These are phyloP conservation scores for Cartodere bifasciata DNA, from an alignment of 2,888 invertebrate species.

Conservation along the genomic window DNA sequence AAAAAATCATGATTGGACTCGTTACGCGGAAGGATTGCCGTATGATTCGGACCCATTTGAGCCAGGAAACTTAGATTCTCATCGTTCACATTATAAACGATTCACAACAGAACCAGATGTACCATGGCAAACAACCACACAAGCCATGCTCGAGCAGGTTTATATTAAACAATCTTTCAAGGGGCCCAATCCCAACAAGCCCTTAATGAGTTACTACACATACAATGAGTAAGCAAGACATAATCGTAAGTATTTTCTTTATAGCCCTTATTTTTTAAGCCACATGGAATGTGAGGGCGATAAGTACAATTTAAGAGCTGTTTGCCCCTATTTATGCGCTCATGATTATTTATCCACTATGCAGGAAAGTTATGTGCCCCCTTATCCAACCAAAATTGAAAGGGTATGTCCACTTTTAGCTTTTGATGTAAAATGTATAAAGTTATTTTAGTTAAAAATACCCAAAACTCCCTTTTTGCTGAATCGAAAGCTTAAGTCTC, in stretches of 20 bases:
- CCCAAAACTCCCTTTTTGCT: conserved; percentile 21
- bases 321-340: conserved; percentile 12
- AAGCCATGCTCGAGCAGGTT: conserved; percentile 1
- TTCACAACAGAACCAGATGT: not conserved
- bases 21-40: not conserved
- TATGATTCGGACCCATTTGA: conserved; percentile 1
- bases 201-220: conserved; percentile 3
- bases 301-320: not conserved
- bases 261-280: conserved; percentile 4
- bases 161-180: not conserved
- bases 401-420: conserved; percentile 30
- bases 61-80: not conserved
- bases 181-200: not conserved
- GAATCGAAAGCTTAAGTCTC: conserved; percentile 20
- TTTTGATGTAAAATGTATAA: not conserved
- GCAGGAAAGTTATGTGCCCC: conserved; percentile 41
- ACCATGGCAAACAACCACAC: not conserved
- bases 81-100: conserved; percentile 1
- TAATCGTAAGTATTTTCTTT: not conserved
- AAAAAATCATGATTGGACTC: conserved; percentile 2
- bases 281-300: conserved; percentile 1
- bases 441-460: conserved; percentile 22
- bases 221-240: conserved; percentile 3
- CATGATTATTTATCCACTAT: conserved; percentile 39
- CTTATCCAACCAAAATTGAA: conserved; percentile 35